These are phyloP conservation scores for Jacana jacana DNA, from an alignment of 2,113 vertebrate genomes.

Conservation along the genomic window DNA sequence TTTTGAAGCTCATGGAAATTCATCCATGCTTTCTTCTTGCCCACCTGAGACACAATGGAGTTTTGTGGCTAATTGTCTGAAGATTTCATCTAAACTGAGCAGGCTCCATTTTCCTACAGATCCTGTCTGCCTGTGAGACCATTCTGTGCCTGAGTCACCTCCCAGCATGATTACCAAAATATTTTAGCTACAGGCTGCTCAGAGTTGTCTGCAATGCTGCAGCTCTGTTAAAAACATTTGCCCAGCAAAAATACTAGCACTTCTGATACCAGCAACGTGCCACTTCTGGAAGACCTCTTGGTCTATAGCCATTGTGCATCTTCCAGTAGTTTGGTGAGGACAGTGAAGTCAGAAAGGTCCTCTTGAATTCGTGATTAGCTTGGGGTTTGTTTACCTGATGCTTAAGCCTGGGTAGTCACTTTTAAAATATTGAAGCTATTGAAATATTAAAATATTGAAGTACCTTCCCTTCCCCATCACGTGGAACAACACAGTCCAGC, in stretches of 20 bases:
- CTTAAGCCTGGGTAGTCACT: not conserved
- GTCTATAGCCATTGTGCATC: not conserved
- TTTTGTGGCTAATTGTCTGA: not conserved
- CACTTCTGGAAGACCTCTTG: not conserved
- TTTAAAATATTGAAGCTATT: not conserved
- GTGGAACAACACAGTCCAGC: not conserved
- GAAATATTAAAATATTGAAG: not conserved
- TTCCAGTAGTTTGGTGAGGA: not conserved
- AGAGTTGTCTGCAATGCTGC: not conserved
- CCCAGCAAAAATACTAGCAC: not conserved
- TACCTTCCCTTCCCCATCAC: not conserved
- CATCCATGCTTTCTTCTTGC: not conserved
- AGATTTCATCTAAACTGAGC: not conserved
- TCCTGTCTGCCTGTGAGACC: not conserved
- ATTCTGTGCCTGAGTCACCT: not conserved
- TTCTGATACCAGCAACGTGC: not conserved
- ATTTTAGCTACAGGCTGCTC: not conserved
- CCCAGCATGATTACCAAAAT: not conserved
- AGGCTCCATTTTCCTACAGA: not conserved
- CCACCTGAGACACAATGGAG: not conserved
- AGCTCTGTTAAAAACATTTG: not conserved
- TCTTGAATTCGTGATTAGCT: not conserved
- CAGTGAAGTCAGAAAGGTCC: not conserved
- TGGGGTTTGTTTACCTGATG: not conserved
- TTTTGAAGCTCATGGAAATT: not conserved